These are phyloP conservation scores for Cynocephalus volans DNA, from an alignment of 2,113 vertebrate species.

Conservation along the genomic window DNA sequence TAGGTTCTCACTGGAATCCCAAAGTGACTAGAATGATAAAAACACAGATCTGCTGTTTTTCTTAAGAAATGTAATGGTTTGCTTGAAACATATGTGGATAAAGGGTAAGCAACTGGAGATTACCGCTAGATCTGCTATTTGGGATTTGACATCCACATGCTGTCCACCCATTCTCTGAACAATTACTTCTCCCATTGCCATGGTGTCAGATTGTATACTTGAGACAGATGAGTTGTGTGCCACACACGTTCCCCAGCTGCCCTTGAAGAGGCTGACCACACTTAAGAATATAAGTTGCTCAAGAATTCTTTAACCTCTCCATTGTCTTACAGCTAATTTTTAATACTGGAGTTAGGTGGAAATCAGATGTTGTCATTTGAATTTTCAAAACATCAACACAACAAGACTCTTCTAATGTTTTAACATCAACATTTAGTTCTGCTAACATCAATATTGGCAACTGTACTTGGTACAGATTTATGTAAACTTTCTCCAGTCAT, in stretches of 20 bases:
- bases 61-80: not conserved
- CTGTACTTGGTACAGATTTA: not conserved
- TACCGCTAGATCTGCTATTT: not conserved
- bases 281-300: not conserved
- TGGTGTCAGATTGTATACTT: not conserved
- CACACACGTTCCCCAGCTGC: not conserved
- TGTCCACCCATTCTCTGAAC: not conserved
- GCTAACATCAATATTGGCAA: not conserved
- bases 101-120: not conserved
- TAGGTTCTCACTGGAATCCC: not conserved
- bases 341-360: not conserved
- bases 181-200: not conserved
- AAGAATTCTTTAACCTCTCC: not conserved
- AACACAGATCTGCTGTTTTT: not conserved
- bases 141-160: not conserved
- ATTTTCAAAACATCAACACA: not conserved
- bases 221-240: not conserved
- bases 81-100: not conserved
- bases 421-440: not conserved
- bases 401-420: slow-evolving; percentile 9
- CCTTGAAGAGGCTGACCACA: not conserved
- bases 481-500: not conserved
- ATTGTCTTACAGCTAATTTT: not conserved
- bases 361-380: slow-evolving; percentile 33
- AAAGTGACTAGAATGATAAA: not conserved